phyloP scores from a whole-genome alignment of 2,113 vertebrate species.

The Microcebus ravelobensis region DNA sequence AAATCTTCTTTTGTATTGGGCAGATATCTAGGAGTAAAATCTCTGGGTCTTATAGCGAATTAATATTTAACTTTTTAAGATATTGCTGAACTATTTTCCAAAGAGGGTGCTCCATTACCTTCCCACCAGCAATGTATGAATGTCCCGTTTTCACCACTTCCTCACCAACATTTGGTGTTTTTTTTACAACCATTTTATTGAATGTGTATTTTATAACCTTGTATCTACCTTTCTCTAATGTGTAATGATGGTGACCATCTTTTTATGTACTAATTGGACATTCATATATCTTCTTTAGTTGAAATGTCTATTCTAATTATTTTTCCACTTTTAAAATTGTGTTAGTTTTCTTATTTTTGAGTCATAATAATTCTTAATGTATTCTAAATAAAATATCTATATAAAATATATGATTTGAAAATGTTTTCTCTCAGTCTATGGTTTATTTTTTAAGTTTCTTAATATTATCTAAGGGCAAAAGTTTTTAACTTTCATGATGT shows the following conservation, averaged over 20 bases:
- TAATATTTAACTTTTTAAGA: background rate
- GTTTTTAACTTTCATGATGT: too few relatives aligned
- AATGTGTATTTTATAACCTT: background rate
- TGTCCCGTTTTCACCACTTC: background rate
- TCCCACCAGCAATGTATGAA: background rate
- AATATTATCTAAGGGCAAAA: too few relatives aligned
- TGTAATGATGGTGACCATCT: background rate
- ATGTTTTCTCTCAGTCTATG: too few relatives aligned
- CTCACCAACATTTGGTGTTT: background rate
- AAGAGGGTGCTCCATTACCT: background rate
- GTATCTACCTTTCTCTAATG: background rate
- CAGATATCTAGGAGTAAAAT: background rate
- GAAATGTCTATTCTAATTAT: background rate
- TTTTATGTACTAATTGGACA: background rate
- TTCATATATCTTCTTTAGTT: background rate
- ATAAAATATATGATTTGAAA: background rate
- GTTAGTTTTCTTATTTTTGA: background rate
- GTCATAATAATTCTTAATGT: background rate
- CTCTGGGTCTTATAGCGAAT: background rate
- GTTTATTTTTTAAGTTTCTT: too few relatives aligned
- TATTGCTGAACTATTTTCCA: too few relatives aligned
- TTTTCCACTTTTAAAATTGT: background rate
- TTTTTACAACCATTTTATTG: background rate
- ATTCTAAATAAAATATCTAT: background rate
- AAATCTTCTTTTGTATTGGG: background rate